Evolutionary conservation across 2,113 vertebrate species (phyloP).

Genomic region (Ciconia boyciana): DNA sequence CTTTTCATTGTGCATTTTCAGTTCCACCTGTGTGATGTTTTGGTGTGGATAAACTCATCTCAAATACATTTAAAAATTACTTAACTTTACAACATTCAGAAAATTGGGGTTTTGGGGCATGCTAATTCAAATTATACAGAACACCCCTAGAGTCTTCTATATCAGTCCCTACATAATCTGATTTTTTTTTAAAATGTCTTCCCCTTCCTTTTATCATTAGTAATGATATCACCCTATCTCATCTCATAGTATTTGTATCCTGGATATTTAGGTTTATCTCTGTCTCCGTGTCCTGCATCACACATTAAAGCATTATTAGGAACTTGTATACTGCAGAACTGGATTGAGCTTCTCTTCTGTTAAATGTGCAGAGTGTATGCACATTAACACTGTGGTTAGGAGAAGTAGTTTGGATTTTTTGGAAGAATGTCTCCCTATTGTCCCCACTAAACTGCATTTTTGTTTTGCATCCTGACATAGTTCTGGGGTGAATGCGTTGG

Average conservation of each 20-base stretch:
- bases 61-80: neutral
- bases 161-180: neutral
- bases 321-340: neutral
- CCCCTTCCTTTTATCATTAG: neutral
- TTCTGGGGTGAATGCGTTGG: neutral
- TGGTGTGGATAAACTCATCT: neutral
- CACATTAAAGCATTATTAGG: neutral
- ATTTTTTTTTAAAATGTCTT: neutral
- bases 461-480: neutral
- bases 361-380: neutral
- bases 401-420: neutral
- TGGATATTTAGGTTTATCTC: neutral
- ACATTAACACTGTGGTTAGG: neutral
- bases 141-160: neutral
- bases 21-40: neutral
- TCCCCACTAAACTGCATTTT: neutral
- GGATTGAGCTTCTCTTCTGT: neutral
- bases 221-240: neutral
- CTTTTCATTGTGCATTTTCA: neutral
- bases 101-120: neutral
- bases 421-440: neutral
- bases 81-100: neutral
- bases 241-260: neutral
- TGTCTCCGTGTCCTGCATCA: neutral
- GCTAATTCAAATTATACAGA: neutral